A percentile compares a stretch with the other conserved stretches of the same genome.
Evolutionary conservation across 1,140 invertebrate genomes (phyloP).

Genomic region (Drosophila bifasciata): DNA sequence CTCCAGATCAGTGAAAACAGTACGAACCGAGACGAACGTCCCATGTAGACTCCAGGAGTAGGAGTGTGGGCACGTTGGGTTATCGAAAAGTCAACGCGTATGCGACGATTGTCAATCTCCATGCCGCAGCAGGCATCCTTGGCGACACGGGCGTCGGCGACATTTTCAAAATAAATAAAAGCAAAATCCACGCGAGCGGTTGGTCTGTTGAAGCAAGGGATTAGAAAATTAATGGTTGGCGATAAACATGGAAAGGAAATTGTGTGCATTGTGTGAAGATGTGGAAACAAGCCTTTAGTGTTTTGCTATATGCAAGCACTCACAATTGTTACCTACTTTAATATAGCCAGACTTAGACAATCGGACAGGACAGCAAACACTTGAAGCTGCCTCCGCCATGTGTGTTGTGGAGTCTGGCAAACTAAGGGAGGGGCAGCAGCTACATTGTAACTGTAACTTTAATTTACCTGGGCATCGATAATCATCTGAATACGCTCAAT

Average conservation of each 20-base stretch:
- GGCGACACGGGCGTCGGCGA: conserved; percentile 96
- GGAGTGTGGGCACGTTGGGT: conserved; percentile 98
- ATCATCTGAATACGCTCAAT: conserved; percentile 97
- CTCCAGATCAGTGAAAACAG: background rate
- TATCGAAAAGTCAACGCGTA: conserved; percentile 98
- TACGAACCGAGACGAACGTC: conserved; percentile 90
- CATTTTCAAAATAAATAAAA: conserved; percentile 98
- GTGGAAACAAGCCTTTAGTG: conserved; percentile 75
- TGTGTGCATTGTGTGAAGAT: conserved; percentile 16
- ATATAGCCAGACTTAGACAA: conserved; percentile 51
- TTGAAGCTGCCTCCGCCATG: background rate
- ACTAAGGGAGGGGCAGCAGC: conserved; percentile 1
- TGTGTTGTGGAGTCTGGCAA: background rate
- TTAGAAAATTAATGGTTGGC: background rate
- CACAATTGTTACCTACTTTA: conserved; percentile 58
- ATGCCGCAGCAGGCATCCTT: conserved; percentile 97
- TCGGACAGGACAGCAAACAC: conserved; percentile 11
- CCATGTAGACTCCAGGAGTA: conserved; percentile 99
- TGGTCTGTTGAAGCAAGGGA: conserved; percentile 87
- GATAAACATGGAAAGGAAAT: no score
- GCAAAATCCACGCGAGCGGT: conserved; percentile 96
- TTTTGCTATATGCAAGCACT: conserved; percentile 48
- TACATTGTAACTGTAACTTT: no score
- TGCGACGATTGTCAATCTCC: conserved; percentile 96
- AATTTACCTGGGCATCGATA: conserved; percentile 95